These are phyloP conservation scores for Melipona beecheii DNA, from an alignment of 2,888 invertebrate species.

Conservation along the genomic window DNA sequence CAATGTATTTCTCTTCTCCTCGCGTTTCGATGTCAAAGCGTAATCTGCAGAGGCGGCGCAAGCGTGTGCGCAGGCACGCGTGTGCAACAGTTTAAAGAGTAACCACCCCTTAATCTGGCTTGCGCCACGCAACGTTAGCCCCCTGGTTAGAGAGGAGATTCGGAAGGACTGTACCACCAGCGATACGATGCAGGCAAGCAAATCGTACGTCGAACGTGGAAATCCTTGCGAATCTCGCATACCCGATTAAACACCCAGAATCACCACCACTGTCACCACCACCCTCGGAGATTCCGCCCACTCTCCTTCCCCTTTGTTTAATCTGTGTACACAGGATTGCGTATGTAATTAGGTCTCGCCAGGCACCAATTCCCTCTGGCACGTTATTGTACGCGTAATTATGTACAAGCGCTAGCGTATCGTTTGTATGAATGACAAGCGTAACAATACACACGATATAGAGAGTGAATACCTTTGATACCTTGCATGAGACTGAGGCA, in stretches of 20 bases:
- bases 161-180: conserved; percentile 44
- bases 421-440: conserved; percentile 46
- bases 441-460: conserved; percentile 17
- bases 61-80: conserved; percentile 5
- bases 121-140: conserved; percentile 42
- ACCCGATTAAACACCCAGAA: conserved; percentile 10
- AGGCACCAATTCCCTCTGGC: conserved; percentile 72
- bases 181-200: conserved; percentile 3
- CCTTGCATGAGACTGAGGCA: conserved; percentile 47
- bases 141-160: conserved; percentile 45
- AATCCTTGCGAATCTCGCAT: conserved; percentile 58
- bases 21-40: too few relatives aligned
- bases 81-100: conserved; percentile 30
- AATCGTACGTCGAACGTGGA: conserved; percentile 20
- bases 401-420: conserved; percentile 45
- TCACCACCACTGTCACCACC: background rate
- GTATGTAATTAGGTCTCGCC: conserved; percentile 76
- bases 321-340: conserved; percentile 72
- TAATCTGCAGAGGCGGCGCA: conserved; percentile 28
- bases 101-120: conserved; percentile 22
- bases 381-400: conserved; percentile 68
- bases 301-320: conserved; percentile 56
- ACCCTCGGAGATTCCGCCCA: conserved; percentile 13
- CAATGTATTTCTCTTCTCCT: background rate
- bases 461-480: conserved; percentile 39